These are phyloP conservation scores for Myotis myotis DNA, from an alignment of 2,797 vertebrate species.

Conservation along the genomic window DNA sequence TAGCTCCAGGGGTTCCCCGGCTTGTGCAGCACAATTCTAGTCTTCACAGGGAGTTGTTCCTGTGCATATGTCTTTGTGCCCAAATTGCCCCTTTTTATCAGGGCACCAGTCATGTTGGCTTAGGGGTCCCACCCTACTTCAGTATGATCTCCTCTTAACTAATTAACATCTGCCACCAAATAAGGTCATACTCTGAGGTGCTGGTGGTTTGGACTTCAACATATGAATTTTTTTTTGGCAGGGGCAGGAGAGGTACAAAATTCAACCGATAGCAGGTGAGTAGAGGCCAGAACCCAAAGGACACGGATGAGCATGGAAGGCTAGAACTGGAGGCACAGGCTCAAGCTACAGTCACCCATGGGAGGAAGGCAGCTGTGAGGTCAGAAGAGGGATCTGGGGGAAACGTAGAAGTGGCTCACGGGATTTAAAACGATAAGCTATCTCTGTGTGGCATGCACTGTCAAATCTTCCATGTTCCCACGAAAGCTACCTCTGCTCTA, in stretches of 20 bases:
- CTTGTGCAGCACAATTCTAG: too few species aligned
- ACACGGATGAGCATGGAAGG: too few species aligned
- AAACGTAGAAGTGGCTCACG: not conserved
- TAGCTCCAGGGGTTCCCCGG: not conserved
- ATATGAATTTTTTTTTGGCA: too few species aligned
- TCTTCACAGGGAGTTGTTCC: not conserved
- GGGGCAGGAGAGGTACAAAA: rapidly evolving
- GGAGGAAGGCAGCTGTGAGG: not conserved
- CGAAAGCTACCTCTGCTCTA: not conserved
- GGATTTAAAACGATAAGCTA: not conserved
- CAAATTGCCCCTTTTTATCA: not conserved
- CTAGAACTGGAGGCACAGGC: too few species aligned
- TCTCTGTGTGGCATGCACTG: not conserved
- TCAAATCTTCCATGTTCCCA: not conserved
- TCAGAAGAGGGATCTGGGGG: not conserved
- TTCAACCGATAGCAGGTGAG: not conserved
- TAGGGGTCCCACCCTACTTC: not conserved
- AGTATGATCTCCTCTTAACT: not conserved
- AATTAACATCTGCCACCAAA: not conserved
- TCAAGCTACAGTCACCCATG: not conserved
- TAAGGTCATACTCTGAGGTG: not conserved
- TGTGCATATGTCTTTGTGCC: not conserved
- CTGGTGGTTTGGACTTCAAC: not conserved
- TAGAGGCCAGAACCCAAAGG: not conserved
- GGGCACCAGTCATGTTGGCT: too few species aligned